phyloP scores from a whole-genome alignment of 2,113 vertebrate species.

The Myotis yumanensis region DNA sequence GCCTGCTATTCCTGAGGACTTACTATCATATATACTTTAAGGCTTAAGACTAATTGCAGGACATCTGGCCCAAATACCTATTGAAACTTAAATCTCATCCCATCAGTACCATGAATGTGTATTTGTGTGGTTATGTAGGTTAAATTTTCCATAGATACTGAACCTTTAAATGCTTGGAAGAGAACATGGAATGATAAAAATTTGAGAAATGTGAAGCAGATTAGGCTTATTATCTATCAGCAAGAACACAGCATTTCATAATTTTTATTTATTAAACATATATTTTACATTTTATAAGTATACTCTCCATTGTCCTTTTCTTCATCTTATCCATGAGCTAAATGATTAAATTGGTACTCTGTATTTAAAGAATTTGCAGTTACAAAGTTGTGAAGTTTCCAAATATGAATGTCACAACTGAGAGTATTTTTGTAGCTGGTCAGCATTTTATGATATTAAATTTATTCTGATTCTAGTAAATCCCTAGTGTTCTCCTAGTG shows the following conservation, averaged over 20 bases:
- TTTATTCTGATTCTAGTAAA: conserved; percentile 43
- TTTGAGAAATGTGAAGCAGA: not conserved
- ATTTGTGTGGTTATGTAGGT: not conserved
- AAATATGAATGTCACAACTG: not conserved
- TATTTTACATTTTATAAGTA: not conserved
- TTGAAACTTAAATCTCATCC: not conserved
- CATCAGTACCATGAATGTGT: not conserved
- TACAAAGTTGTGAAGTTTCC: conserved; percentile 11
- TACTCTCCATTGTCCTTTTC: not conserved
- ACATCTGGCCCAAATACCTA: not conserved
- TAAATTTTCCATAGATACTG: not conserved
- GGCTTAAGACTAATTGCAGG: not conserved
- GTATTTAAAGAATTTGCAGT: not conserved
- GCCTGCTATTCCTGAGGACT: not conserved
- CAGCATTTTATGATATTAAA: conserved; percentile 12
- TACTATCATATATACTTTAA: not conserved
- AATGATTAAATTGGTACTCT: not conserved
- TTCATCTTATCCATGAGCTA: not conserved
- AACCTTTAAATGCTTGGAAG: not conserved
- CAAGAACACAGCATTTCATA: not conserved
- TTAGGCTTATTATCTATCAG: not conserved
- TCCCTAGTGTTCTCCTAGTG: not conserved
- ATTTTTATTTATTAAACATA: not conserved
- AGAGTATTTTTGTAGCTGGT: conserved; percentile 34
- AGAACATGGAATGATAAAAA: not conserved